Evolutionary conservation across 1,140 invertebrate species (phyloP).

Genomic region (Drosophila hydei): DNA sequence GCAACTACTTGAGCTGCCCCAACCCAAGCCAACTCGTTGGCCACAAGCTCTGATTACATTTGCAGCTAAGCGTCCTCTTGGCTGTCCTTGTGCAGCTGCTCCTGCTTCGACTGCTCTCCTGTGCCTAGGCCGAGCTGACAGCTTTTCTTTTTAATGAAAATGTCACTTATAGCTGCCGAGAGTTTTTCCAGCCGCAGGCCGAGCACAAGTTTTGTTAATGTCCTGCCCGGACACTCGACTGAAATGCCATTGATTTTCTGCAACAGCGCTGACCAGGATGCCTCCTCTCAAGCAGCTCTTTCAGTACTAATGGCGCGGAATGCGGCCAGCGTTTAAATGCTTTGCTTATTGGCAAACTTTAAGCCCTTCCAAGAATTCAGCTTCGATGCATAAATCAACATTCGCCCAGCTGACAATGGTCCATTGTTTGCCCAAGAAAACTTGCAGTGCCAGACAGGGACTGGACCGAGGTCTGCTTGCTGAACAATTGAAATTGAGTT

Average conservation of each 20-base stretch:
- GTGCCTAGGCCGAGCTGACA: constrained; percentile 30
- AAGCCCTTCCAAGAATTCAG: constrained; percentile 67
- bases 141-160: constrained; percentile 74
- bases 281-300: constrained; percentile 25
- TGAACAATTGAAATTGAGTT: constrained; percentile 73
- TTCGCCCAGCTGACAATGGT: constrained; percentile 22
- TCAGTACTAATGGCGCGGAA: constrained; percentile 24
- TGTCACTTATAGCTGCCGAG: constrained; percentile 68
- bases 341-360: constrained; percentile 40
- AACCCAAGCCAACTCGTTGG: constrained; percentile 21
- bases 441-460: constrained; percentile 2
- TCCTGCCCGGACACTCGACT: constrained; percentile 40
- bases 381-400: constrained; percentile 72
- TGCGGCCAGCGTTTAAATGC: constrained; percentile 29
- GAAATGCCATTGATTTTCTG: constrained; percentile 63
- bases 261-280: constrained; percentile 59
- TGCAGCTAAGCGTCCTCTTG: constrained; percentile 32
- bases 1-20: constrained; percentile 70
- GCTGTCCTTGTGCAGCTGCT: constrained; percentile 18
- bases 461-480: neutral
- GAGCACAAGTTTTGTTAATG: constrained; percentile 32
- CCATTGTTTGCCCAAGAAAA: constrained; percentile 75
- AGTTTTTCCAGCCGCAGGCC: constrained; percentile 40
- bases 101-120: neutral
- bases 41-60: constrained; percentile 32